A percentile compares a stretch with the other conserved stretches of the same genome.
Conservation (phyloP, 2,113 vertebrate genomes). For the Pangasianodon hypophthalmus region DNA sequence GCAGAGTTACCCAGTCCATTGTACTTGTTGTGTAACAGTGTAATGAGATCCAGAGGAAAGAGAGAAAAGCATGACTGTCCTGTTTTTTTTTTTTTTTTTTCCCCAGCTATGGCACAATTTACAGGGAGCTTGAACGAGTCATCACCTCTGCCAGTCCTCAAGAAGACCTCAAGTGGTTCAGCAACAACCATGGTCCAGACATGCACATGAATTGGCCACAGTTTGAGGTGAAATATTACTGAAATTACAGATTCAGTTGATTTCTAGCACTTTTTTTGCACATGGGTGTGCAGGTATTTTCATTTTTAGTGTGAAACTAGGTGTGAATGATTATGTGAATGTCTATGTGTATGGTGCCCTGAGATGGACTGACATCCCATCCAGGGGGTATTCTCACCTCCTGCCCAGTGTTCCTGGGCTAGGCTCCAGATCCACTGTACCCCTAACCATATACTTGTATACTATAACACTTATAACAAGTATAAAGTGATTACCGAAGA, state of each 20-base stretch:
- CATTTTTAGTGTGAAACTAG: not conserved
- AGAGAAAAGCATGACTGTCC: not conserved
- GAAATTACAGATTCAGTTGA: not conserved
- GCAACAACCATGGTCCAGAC: constrained; percentile 81
- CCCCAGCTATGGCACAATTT: constrained; percentile 84
- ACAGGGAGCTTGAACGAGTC: constrained; percentile 86
- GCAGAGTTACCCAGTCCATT: not conserved
- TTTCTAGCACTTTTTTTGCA: not conserved
- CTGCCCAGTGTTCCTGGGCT: not conserved
- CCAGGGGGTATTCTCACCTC: too few species aligned
- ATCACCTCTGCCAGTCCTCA: constrained; percentile 84
- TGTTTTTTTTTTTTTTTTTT: not conserved
- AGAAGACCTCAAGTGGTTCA: constrained; percentile 96
- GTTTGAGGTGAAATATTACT: constrained; percentile 82
- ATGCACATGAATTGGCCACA: constrained; percentile 99
- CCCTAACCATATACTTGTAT: not conserved
- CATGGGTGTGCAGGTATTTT: not conserved
- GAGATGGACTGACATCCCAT: not conserved
- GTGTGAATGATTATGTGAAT: not conserved
- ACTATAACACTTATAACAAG: not conserved
- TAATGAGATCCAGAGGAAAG: not conserved
- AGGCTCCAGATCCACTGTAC: not conserved
- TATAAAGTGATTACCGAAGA: not conserved
- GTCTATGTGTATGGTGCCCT: not conserved
- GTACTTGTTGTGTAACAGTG: not conserved